Conservation (phyloP, 2,888 invertebrate genomes). For the Ichneumoninae sp. region DNA sequence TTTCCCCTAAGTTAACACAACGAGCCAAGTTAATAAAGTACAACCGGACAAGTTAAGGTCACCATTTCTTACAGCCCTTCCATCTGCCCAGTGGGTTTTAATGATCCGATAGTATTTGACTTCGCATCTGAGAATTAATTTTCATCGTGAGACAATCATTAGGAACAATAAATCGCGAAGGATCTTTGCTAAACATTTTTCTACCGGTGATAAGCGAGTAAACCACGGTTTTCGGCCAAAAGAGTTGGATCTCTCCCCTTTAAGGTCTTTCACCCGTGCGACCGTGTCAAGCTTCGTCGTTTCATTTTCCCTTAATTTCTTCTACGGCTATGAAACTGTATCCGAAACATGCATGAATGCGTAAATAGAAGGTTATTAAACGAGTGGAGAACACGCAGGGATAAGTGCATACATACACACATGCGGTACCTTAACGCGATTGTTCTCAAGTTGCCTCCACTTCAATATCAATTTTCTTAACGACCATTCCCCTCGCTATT, state of each 20-base stretch:
- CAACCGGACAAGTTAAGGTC: neutral
- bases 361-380: slow-evolving; percentile 14
- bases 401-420: neutral
- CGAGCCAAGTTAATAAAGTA: neutral
- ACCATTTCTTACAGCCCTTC: too few species aligned
- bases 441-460: neutral
- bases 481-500: neutral
- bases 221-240: neutral
- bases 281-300: slow-evolving; percentile 8
- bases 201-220: neutral
- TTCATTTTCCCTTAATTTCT: neutral
- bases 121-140: neutral
- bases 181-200: neutral
- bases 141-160: neutral
- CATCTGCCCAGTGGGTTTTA: too few species aligned
- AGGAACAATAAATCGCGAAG: neutral
- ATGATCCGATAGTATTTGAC: too few species aligned
- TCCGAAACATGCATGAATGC: slow-evolving; percentile 16
- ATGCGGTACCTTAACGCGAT: neutral
- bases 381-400: slow-evolving; percentile 1
- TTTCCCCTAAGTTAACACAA: slow-evolving; percentile 1
- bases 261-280: neutral
- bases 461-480: slow-evolving; percentile 4
- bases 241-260: neutral
- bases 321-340: neutral